Percentiles rank a stretch among this genome's conserved stretches.
Evolutionary conservation across 2,113 vertebrate species (phyloP).

Genomic region (Asarcornis scutulata): DNA sequence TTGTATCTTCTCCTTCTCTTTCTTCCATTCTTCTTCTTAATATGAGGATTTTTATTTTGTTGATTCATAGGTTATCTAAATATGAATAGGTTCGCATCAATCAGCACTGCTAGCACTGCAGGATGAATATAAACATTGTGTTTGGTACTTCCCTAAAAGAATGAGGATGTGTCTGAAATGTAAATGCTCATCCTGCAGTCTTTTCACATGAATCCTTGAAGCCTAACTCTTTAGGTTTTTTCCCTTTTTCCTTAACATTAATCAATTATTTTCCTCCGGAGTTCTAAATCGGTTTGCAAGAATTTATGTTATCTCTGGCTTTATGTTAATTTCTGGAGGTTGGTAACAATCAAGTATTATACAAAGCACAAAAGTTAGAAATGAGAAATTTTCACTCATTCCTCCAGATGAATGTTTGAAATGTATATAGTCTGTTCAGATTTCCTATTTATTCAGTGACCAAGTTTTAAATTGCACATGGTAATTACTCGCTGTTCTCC

Average conservation of each 20-base stretch:
- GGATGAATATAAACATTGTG: background rate
- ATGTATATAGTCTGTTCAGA: rapidly evolving
- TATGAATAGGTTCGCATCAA: background rate
- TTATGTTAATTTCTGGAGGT: background rate
- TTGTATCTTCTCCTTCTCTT: background rate
- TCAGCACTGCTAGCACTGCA: background rate
- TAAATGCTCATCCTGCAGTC: background rate
- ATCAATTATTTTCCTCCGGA: background rate
- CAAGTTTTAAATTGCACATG: background rate
- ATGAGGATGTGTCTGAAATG: background rate
- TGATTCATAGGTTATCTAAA: slow-evolving; percentile 16
- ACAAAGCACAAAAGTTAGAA: background rate
- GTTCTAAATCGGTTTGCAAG: background rate
- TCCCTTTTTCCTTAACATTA: background rate
- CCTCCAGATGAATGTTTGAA: background rate
- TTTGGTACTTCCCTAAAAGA: background rate
- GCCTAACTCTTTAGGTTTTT: background rate
- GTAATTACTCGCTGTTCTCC: background rate
- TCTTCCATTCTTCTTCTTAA: background rate
- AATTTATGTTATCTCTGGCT: background rate
- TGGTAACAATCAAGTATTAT: background rate
- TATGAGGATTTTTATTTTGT: background rate
- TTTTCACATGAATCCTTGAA: background rate
- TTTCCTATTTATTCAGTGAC: background rate
- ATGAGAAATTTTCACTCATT: background rate